Evolutionary conservation across 2,113 vertebrate species (phyloP).

Genomic region (Cyrtonyx montezumae): DNA sequence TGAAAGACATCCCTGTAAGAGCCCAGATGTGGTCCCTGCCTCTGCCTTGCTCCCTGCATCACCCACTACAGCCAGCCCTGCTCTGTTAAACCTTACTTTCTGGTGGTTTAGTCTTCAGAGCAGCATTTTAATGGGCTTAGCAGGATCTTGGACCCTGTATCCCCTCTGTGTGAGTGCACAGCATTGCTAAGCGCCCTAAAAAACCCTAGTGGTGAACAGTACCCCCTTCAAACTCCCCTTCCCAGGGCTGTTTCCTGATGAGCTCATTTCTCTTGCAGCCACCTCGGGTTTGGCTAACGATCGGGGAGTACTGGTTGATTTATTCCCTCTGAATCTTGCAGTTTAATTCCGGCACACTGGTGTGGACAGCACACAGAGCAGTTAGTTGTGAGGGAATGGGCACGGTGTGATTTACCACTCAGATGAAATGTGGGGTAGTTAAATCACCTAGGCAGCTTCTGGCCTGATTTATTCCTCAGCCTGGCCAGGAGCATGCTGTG

Average conservation of each 20-base stretch:
- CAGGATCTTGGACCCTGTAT: neutral
- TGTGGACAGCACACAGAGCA: slow-evolving; percentile 1
- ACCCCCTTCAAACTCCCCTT: neutral
- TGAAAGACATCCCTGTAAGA: slow-evolving; percentile 95
- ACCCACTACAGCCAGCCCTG: accelerated
- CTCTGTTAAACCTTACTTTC: neutral
- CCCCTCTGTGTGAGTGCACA: neutral
- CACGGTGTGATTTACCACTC: slow-evolving; percentile 16
- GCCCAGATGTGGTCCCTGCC: neutral
- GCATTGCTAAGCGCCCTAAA: neutral
- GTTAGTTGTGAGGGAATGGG: slow-evolving; percentile 30
- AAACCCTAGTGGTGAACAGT: neutral
- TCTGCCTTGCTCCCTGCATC: accelerated
- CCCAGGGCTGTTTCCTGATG: neutral
- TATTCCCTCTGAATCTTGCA: slow-evolving; percentile 22
- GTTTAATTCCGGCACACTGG: slow-evolving; percentile 12
- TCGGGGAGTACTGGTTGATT: neutral
- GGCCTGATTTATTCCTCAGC: slow-evolving; percentile 39
- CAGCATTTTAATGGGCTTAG: neutral
- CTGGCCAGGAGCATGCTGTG: accelerated
- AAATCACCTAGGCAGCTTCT: slow-evolving; percentile 15
- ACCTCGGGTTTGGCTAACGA: neutral
- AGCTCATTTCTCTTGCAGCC: neutral
- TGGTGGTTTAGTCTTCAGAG: neutral
- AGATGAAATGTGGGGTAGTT: slow-evolving; percentile 48